Base-by-base conservation (phyloP, 2,888 invertebrate genomes). In the Camponotus fellah region DNA sequence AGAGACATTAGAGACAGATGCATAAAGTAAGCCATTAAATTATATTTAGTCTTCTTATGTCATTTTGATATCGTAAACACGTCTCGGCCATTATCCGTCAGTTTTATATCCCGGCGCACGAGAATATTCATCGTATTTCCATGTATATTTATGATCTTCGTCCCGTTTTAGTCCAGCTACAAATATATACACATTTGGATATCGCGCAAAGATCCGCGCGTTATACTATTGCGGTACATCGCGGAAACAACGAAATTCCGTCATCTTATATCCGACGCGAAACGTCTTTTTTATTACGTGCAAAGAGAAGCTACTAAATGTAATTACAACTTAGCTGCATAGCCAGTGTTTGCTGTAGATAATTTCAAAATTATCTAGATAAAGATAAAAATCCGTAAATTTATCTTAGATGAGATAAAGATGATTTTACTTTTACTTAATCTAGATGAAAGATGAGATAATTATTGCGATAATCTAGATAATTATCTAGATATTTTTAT, bases 51-150 rank as follows among this genome's bases (percentile, higher is more conserved):
- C 34, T 37, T 37, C 72, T 37, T 32, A 37, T 60, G 79, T 43
- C 79, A 46, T 46, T 37, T 37, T 72, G 79, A 71, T 80, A 80
- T 68, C 77, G 68, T 77, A 68, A 68, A 77, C 77, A 80, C 79
- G 60, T 80, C 60, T 17, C 34, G 46, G 34, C 72, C 60, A 71
- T 80, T 80, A 80, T 62, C 72, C 72, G 46, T 60, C 46, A 34
- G 34, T 34, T 80, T 71, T 71, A 71, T 46, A 72, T 71, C n/a
- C n/a, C 46, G 26, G 14, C 21, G 14, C 34, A 10, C 37, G 72
- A 34, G 60, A 60, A 60, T 71, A 80, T 71, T 71, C 60, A 46
- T 46, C 43, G 71, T 49, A 62, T 62, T 60, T 77, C 34, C 56
- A 14, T 37, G 72, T 72, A 37, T 71, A 80, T 71, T 80, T 71